Base-by-base conservation (phyloP, 2,888 invertebrate genomes). In the Belgica antarctica region DNA sequence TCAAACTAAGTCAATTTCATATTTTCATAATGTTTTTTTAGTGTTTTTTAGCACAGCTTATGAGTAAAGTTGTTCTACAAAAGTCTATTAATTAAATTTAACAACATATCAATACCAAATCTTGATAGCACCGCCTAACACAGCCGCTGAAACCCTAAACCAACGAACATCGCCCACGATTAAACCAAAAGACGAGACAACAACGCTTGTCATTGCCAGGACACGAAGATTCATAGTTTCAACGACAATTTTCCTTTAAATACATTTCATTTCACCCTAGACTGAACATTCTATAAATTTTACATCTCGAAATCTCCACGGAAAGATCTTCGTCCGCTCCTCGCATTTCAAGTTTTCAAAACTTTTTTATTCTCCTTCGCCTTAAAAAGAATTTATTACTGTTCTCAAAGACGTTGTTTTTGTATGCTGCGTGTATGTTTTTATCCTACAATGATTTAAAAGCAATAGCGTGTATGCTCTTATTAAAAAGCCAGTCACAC, bases 191-290 rank as follows among this genome's bases (percentile, higher is more conserved):
- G 46, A 46, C 7, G 52, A 52, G 52, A 52, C 17, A 19, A 4
- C 19, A 27, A 25, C 19, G 59, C 15, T 15, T 59, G 59, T 59
- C 59, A 59, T 59, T 59, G 59, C 27, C 59, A 59, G 59, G 25
- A 5, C 2, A n/a, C n/a, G 10, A 59, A 24, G 59, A 59, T 59
- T 59, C 59, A 59, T 59, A 59, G 59, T 59, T 59, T 27, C 59
- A 24, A 12, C 19, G 27, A 59, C 52, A 52, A 52, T 52, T n/a
- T n/a, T 52, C 52, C 61, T 61, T 61, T 27, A 62, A n/a, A 28
- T 62, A 62, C 62, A 62, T 25, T 62, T 34, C 61, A 61, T 62
- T 62, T 62, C 62, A 62, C 62, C 62, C 62, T 62, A 22, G 62
- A 62, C 28, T 62, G 62, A 62, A 15, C 62, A 62, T 62, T 62